These are phyloP conservation scores for Liparis tanakae DNA, from an alignment of 2,797 vertebrate species.

Conservation along the genomic window DNA sequence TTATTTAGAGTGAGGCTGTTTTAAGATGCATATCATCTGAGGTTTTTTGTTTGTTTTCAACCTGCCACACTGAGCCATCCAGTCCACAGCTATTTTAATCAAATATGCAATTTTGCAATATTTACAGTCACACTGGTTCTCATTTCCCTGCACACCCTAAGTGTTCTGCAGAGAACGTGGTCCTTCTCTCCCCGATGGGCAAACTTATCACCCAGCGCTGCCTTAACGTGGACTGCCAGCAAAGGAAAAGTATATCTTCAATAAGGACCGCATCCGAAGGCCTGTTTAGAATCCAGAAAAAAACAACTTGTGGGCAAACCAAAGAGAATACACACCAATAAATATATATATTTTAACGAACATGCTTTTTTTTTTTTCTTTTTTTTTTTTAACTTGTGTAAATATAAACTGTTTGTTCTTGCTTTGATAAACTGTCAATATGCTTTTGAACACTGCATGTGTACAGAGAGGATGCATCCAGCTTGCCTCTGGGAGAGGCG, in stretches of 20 bases:
- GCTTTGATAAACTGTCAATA: not conserved
- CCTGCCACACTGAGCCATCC: slow-evolving; percentile 80
- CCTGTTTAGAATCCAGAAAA: slow-evolving; percentile 51
- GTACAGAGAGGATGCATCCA: slow-evolving; percentile 13
- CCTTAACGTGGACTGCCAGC: slow-evolving; percentile 69
- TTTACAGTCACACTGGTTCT: slow-evolving; percentile 40
- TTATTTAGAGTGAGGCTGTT: slow-evolving; percentile 71
- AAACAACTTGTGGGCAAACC: slow-evolving; percentile 50
- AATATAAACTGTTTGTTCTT: slow-evolving; percentile 48
- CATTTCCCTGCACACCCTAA: slow-evolving; percentile 34
- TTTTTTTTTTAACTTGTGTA: slow-evolving; percentile 46
- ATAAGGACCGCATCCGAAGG: slow-evolving; percentile 20
- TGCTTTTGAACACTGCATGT: slow-evolving; percentile 2
- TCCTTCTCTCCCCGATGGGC: slow-evolving; percentile 43
- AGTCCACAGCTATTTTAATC: slow-evolving; percentile 43
- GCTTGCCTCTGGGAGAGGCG: not conserved
- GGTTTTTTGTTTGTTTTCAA: slow-evolving; percentile 48
- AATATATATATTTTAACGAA: slow-evolving; percentile 68
- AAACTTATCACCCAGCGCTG: slow-evolving; percentile 55
- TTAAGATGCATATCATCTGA: slow-evolving; percentile 47
- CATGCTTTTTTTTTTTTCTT: slow-evolving; percentile 37
- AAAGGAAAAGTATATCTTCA: slow-evolving; percentile 47
- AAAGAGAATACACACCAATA: slow-evolving; percentile 58
- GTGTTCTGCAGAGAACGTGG: slow-evolving; percentile 42
- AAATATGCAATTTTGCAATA: slow-evolving; percentile 64